phyloP scores from a whole-genome alignment of 2,888 invertebrate species.

The Euclidia mi region DNA sequence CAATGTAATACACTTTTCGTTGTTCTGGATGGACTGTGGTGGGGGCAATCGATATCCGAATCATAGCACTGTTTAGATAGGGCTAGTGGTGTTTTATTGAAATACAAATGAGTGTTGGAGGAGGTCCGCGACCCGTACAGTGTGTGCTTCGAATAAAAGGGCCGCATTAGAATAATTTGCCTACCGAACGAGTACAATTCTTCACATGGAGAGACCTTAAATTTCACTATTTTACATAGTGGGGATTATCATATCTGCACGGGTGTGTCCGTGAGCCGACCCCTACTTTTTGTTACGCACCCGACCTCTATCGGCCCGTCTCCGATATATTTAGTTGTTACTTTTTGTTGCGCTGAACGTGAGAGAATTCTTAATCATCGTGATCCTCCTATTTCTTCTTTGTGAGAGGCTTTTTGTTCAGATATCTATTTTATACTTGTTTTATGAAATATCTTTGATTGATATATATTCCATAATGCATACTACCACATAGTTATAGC shows the following conservation, averaged over 20 bases:
- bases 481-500: too few relatives aligned
- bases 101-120: slow-evolving; percentile 87
- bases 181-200: slow-evolving; percentile 86
- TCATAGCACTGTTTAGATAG: slow-evolving; percentile 86
- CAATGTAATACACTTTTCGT: slow-evolving; percentile 65
- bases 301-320: slow-evolving; percentile 86
- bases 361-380: slow-evolving; percentile 85
- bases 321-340: slow-evolving; percentile 89
- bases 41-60: slow-evolving; percentile 65
- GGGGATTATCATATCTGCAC: slow-evolving; percentile 89
- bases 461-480: too few relatives aligned
- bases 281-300: slow-evolving; percentile 87
- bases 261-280: slow-evolving; percentile 74
- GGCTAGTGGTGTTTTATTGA: slow-evolving; percentile 88
- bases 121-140: slow-evolving; percentile 76
- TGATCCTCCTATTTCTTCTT: slow-evolving; percentile 68
- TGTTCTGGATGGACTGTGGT: slow-evolving; percentile 45
- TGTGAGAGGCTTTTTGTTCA: slow-evolving; percentile 59
- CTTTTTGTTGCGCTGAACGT: slow-evolving; percentile 88
- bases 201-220: slow-evolving; percentile 90
- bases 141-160: slow-evolving; percentile 89
- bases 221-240: slow-evolving; percentile 90
- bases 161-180: slow-evolving; percentile 89
- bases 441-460: slow-evolving; percentile 10
- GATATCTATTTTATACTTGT: slow-evolving; percentile 49